Evolutionary conservation across 1,140 invertebrate species (phyloP).

Genomic region (Penaeus indicus): DNA sequence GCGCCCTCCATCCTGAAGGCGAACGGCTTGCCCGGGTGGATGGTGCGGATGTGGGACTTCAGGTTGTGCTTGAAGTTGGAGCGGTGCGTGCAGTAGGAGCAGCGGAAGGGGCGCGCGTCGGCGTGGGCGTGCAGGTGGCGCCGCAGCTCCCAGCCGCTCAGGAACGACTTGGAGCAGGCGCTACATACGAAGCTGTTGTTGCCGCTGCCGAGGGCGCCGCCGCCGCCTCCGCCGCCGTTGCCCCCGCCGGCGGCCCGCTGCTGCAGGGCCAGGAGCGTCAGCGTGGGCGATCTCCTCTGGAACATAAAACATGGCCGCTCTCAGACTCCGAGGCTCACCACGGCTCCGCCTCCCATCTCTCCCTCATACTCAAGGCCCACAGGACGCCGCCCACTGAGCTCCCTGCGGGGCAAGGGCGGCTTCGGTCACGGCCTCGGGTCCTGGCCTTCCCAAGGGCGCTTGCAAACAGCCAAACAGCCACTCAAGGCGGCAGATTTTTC

Average conservation of each 20-base stretch:
- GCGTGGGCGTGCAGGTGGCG: conserved; percentile 70
- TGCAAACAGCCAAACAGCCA: no score
- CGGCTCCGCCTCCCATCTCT: conserved; percentile 12
- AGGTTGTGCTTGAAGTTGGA: conserved; percentile 67
- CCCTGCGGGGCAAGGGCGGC: no score
- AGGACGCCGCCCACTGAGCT: no score
- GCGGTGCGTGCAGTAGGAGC: conserved; percentile 71
- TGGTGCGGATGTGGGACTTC: conserved; percentile 61
- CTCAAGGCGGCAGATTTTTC: no score
- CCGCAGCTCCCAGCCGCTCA: conserved; percentile 65
- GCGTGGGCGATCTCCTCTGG: conserved; percentile 47
- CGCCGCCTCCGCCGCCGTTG: not conserved
- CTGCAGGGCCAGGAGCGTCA: conserved; percentile 31
- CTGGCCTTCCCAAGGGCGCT: no score
- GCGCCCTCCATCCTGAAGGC: conserved; percentile 52
- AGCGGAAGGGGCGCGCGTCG: conserved; percentile 73
- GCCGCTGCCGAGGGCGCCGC: not conserved
- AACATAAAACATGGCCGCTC: conserved; percentile 59
- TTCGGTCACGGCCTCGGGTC: no score
- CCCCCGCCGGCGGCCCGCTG: not conserved
- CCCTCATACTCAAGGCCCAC: no score
- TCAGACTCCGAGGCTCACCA: conserved; percentile 16
- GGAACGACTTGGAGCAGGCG: conserved; percentile 61
- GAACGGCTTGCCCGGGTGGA: conserved; percentile 64
- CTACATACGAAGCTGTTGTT: conserved; percentile 46